Conservation (phyloP, 1,140 invertebrate species). For the Eufriesea mexicana region DNA sequence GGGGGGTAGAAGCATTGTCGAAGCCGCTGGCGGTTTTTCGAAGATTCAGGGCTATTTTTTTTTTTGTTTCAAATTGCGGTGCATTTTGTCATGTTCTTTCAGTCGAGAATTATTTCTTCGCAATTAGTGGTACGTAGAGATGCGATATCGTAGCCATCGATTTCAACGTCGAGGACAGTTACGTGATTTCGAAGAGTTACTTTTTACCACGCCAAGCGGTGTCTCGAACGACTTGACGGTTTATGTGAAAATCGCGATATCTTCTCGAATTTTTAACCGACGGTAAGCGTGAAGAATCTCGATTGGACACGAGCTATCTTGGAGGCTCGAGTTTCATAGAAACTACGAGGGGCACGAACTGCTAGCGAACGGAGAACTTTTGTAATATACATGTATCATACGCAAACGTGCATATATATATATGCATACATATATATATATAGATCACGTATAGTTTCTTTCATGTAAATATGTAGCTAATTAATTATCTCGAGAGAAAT, state of each 20-base stretch:
- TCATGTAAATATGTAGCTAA: constrained; percentile 77
- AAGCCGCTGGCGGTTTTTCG: constrained; percentile 42
- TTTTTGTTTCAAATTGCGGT: not conserved
- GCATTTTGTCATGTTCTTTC: not conserved
- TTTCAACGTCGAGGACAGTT: not conserved
- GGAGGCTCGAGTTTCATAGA: constrained; percentile 19
- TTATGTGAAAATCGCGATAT: not conserved
- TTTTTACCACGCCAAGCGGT: not conserved
- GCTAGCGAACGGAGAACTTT: constrained; percentile 50
- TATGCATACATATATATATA: constrained; percentile 40
- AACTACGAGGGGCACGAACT: constrained; percentile 5
- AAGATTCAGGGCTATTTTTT: not conserved
- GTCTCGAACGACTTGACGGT: not conserved
- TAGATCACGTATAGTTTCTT: constrained; percentile 48
- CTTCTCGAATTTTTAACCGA: not conserved
- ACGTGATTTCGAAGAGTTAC: not conserved
- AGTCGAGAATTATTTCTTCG: not conserved
- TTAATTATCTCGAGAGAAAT: constrained; percentile 67
- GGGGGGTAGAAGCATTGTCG: not conserved
- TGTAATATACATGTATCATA: constrained; percentile 73
- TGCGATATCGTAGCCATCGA: not conserved
- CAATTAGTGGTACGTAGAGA: not conserved
- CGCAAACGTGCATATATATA: constrained; percentile 48
- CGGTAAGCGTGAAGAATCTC: not conserved
- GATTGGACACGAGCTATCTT: not conserved